Base-by-base conservation (phyloP, 2,797 vertebrate genomes). In the Craterocephalus amniculus region DNA sequence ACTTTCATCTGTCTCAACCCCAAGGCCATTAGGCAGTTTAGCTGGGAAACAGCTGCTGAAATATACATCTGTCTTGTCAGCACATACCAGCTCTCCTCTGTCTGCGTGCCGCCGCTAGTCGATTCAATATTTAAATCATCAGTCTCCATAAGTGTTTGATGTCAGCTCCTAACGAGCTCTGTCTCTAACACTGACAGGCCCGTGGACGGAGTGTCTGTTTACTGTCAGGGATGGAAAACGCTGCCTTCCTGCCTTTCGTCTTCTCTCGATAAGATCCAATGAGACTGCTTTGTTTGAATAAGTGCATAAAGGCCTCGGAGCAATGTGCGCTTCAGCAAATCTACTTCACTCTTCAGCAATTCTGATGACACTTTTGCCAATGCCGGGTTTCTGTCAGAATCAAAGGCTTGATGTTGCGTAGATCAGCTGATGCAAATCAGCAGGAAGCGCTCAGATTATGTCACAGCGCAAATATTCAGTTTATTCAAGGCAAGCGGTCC, bases 41-140 rank as follows among this genome's bases (percentile, higher is more conserved):
- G 80, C 85, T 29, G 85, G 89, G 90, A 94, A 93, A 91, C 72
- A 83, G 81, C 89, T 92, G 83, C 81, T 93, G 80, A 94, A 93
- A 94, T 91, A 93, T 93, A 91, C 88, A 92, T 93, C 88, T 91
- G 87, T 88, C 88, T 90, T 67, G 87, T 92, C 90, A 89, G 90
- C 89, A 86, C 83, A 79, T 72, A 77, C 61, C 78, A 81, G 80
- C 80, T 76, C 78, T 76, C 48, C 73, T 79, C 85, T 79, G 85
- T 83, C 84, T 87, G 79, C 52, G 2, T 56, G 76, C 77, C 9
- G 76, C 84, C 31, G 70, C 79, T 45, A 67, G 90, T 92, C 82
- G 58, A 79, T 88, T 92, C 88, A 91, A 90, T 91, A 93, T 93
- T 93, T 89, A 89, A 91, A 92, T 88, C 83, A 78, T 87, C 87